phyloP scores from a whole-genome alignment of 2,888 invertebrate genomes.

The Diachrysia chrysitis region DNA sequence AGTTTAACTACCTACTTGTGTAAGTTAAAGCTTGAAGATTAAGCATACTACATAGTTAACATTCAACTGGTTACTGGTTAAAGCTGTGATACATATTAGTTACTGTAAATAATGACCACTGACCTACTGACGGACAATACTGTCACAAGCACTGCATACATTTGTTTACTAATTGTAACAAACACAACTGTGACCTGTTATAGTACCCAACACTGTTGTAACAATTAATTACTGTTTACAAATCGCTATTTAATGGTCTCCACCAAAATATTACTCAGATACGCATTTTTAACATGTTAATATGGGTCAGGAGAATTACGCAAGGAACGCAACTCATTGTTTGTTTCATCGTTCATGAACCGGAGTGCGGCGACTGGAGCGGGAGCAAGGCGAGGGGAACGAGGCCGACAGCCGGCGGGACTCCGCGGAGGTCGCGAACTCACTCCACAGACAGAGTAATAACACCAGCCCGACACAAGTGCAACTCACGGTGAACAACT shows the following conservation, averaged over 20 bases:
- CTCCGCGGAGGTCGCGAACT: not conserved
- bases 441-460: not conserved
- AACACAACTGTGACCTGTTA: not conserved
- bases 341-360: slow-evolving; percentile 25
- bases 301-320: slow-evolving; percentile 42
- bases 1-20: no score
- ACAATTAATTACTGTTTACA: slow-evolving; percentile 22
- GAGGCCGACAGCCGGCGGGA: not conserved
- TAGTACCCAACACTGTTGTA: not conserved
- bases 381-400: slow-evolving; percentile 18
- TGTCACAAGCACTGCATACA: not conserved
- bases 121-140: not conserved
- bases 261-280: slow-evolving; percentile 9
- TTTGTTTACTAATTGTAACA: not conserved
- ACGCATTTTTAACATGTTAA: slow-evolving; percentile 2
- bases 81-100: not conserved
- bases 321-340: slow-evolving; percentile 51
- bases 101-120: not conserved
- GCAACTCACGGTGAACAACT: slow-evolving; percentile 20
- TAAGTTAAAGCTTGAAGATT: no score
- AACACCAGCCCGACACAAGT: slow-evolving; percentile 22
- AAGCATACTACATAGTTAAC: no score
- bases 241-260: slow-evolving; percentile 49
- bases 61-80: not conserved
- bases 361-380: slow-evolving; percentile 26